A percentile compares a stretch with the other conserved stretches of the same genome.
Evolutionary conservation across 2,113 vertebrate genomes (phyloP).

Genomic region (Rattus rattus): DNA sequence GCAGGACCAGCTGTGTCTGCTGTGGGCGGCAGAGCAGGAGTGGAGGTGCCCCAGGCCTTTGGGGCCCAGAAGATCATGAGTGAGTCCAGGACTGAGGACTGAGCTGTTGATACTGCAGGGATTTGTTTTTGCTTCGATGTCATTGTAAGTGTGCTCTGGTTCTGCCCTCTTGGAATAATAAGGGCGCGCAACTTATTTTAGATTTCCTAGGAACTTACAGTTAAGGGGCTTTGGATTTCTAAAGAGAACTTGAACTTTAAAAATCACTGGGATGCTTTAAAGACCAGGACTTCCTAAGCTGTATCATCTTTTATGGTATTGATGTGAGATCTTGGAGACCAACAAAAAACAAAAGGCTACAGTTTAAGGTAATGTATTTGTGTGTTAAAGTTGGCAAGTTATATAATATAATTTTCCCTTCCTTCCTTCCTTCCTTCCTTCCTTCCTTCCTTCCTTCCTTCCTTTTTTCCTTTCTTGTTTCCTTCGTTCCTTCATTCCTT

Average conservation of each 20-base stretch:
- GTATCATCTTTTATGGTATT: background rate
- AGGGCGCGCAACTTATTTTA: background rate
- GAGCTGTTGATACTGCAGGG: background rate
- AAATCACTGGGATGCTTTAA: background rate
- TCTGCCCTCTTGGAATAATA: background rate
- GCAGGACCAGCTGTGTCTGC: background rate
- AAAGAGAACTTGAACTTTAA: background rate
- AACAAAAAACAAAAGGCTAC: background rate
- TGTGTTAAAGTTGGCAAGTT: background rate
- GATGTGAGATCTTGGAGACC: background rate
- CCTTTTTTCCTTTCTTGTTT: fast-evolving
- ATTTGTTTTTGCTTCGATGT: background rate
- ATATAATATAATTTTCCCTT: background rate
- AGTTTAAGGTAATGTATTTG: background rate
- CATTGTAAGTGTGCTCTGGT: background rate
- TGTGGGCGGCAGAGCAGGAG: background rate
- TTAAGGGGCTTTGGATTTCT: background rate
- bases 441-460: no score
- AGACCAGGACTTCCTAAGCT: background rate
- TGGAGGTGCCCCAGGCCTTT: no score
- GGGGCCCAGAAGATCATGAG: background rate
- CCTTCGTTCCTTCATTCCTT: no score
- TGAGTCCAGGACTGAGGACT: background rate
- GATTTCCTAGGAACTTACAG: background rate
- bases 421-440: no score